These are phyloP conservation scores for Cepphus grylle DNA, from an alignment of 2,113 vertebrate species.

Conservation along the genomic window DNA sequence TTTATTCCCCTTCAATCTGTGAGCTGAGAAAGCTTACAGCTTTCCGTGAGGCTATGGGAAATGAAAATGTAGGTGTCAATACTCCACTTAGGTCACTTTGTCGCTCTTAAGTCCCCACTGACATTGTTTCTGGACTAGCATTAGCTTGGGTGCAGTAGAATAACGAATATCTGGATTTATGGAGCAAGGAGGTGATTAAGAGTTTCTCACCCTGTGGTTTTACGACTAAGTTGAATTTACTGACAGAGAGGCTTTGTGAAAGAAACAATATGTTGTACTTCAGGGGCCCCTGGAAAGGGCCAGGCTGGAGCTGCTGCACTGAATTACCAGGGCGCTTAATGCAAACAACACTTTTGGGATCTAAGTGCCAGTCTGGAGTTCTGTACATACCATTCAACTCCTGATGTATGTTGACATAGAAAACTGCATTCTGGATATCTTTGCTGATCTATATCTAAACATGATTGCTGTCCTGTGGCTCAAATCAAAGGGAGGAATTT, in stretches of 20 bases:
- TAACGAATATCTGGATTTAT: neutral
- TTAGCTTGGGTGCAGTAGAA: neutral
- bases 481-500: conserved; percentile 25
- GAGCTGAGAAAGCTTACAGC: neutral
- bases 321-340: neutral
- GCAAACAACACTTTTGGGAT: neutral
- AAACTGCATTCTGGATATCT: conserved; percentile 28
- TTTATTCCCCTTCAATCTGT: neutral
- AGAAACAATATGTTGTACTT: neutral
- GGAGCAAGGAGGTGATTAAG: neutral
- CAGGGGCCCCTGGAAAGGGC: neutral
- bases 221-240: neutral
- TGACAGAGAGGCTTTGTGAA: neutral
- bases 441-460: neutral
- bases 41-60: neutral
- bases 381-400: neutral
- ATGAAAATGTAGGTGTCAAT: neutral
- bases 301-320: neutral
- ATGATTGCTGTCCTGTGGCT: neutral
- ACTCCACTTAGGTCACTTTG: neutral
- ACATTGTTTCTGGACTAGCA: neutral
- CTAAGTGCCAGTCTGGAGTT: neutral
- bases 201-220: neutral
- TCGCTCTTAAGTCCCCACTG: neutral
- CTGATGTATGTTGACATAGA: neutral